phyloP scores from a whole-genome alignment of 2,797 vertebrate genomes.

The Nannoperca obscura region DNA sequence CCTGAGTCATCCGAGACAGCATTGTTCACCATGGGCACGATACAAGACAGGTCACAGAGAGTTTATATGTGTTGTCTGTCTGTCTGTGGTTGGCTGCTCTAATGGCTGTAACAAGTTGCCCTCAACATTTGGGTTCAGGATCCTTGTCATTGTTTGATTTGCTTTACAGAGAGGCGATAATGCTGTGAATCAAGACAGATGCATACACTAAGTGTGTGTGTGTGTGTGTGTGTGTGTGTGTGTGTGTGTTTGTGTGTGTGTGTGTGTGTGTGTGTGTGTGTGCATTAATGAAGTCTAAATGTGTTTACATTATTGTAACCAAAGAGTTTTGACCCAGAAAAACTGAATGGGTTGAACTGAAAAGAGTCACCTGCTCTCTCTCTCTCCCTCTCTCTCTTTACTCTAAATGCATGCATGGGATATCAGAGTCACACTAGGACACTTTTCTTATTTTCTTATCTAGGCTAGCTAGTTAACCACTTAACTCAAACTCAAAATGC shows the following conservation, averaged over 20 bases:
- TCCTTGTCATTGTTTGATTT: constrained; percentile 59
- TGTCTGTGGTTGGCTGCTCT: constrained; percentile 48
- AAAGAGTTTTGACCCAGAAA: constrained; percentile 19
- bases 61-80: constrained; percentile 70
- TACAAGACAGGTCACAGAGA: constrained; percentile 61
- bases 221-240: not conserved
- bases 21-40: constrained; percentile 54
- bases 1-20: constrained; percentile 73
- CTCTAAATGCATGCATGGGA: too few species aligned
- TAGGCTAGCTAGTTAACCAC: too few species aligned
- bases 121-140: constrained; percentile 37
- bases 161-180: constrained; percentile 39
- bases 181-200: constrained; percentile 29
- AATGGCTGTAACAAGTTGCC: constrained; percentile 45
- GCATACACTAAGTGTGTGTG: not conserved
- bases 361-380: too few species aligned
- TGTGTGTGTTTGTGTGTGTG: constrained; percentile 5
- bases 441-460: too few species aligned
- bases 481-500: too few species aligned
- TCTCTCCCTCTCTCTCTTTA: too few species aligned
- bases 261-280: not conserved
- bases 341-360: constrained; percentile 12
- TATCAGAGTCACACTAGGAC: too few species aligned
- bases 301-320: constrained; percentile 39
- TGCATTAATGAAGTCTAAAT: not conserved